phyloP scores from a whole-genome alignment of 1,140 invertebrate species.

The Lepidurus couesii region DNA sequence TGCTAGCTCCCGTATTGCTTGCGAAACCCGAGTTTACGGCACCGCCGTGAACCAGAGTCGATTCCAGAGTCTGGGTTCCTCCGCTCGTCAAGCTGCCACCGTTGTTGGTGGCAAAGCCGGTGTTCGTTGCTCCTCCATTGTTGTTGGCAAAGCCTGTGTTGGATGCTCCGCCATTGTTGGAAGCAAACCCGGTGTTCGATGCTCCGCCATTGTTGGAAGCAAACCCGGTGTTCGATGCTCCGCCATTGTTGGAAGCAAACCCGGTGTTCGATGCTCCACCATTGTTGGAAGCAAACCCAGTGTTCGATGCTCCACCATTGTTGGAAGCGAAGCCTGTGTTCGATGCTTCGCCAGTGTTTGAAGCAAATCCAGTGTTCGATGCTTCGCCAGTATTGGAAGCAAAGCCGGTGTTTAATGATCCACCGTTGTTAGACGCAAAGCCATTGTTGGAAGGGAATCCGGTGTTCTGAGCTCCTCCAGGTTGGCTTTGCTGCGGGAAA shows the following conservation, averaged over 20 bases:
- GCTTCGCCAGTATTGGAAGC: neutral
- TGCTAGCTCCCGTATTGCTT: neutral
- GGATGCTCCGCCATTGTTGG: neutral
- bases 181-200: neutral
- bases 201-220: conserved; percentile 1
- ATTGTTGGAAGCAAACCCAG: neutral
- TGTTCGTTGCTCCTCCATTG: conserved; percentile 5
- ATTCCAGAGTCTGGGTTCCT: neutral
- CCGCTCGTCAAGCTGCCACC: neutral
- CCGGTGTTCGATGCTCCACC: neutral
- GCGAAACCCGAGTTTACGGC: neutral
- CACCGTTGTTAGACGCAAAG: neutral
- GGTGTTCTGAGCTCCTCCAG: neutral
- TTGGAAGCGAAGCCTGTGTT: neutral
- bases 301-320: neutral
- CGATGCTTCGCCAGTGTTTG: neutral
- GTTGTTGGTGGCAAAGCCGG: neutral
- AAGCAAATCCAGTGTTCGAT: neutral
- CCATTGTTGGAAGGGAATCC: neutral
- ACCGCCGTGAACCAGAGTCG: neutral
- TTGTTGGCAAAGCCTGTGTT: neutral
- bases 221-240: neutral
- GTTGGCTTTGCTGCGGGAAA: neutral
- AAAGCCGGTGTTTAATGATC: neutral
- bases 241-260: neutral